Evolutionary conservation across 2,113 vertebrate genomes (phyloP), one percentile per base, ranked within the genome.

Genomic region (Pyrgilauda ruficollis): DNA sequence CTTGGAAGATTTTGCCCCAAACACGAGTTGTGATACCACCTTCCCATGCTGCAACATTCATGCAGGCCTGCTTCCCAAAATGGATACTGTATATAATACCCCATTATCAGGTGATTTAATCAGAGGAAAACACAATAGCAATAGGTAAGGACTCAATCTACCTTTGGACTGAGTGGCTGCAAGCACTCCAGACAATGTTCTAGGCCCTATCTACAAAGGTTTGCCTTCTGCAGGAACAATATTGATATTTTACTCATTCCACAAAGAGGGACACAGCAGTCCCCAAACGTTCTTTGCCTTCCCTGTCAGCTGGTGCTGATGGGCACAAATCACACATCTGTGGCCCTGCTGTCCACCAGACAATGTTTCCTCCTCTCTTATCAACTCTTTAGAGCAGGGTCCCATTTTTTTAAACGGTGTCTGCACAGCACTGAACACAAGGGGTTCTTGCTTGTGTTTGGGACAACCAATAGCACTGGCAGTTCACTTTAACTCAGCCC

Each of bases 1-100:
- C 27, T 37, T 46, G 11, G 2, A 53, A 85, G 22, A 75, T 7
- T 47, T 56, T 56, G 15, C 21, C 30, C 33, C 35, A 44, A 78
- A 78, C 3, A 5, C 4, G 15, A 72, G 5, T 47, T 55, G 58
- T 0, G 5, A 28, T 6, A 81, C 33, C 6, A 50, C 2, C 0
- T 41, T 75, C 33, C 24, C 47, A n/a, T 9, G n/a, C 21, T 50
- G 74, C 47, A 66, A 46, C 9, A 13, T 5, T 13, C 46, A 8
- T 16, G 52, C 17, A 62, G 8, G 30, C 19, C 23, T 67, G 56
- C 35, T 77, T 41, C 39, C 21, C 62, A 55, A 61, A 94, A 56
- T 1, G 1, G 23, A 27, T 39, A 37, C 22, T 52, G 43, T 4
- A 8, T 19, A 31, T 18, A 87, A 59, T 10, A 67, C 10, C 20